A percentile compares a stretch with the other conserved stretches of the same genome.
Conservation (phyloP, 2,797 vertebrate species). For the Heliangelus exortis region DNA sequence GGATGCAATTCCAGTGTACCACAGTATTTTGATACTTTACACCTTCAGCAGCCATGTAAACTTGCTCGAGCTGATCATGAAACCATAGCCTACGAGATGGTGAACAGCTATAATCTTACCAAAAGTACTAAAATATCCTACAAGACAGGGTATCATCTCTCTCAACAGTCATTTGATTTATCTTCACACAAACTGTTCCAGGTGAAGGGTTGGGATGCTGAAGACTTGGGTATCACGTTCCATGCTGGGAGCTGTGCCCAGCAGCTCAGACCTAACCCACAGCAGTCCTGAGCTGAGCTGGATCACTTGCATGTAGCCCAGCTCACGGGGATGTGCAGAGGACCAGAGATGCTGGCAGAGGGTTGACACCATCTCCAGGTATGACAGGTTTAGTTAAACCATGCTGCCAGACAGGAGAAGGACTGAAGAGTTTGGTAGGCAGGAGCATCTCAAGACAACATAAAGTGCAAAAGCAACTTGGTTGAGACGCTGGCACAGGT, state of each 20-base stretch:
- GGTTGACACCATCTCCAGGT: not conserved
- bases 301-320: accelerated
- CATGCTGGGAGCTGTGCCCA: not conserved
- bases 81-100: not conserved
- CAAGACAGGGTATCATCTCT: not conserved
- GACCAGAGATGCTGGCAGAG: not conserved
- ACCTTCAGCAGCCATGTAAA: not conserved
- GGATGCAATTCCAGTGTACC: not conserved
- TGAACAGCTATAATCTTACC: not conserved
- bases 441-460: accelerated
- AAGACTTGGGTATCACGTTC: not conserved
- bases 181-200: not conserved
- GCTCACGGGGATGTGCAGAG: accelerated
- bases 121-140: not conserved
- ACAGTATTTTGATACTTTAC: not conserved
- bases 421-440: not conserved
- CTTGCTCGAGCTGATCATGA: not conserved
- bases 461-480: not conserved
- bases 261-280: not conserved
- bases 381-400: not conserved
- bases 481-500: not conserved
- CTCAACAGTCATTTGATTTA: not conserved
- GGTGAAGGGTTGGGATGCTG: not conserved
- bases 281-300: not conserved
- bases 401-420: not conserved